These are phyloP conservation scores for Callithrix jacchus DNA, from an alignment of 2,113 vertebrate genomes.

Conservation along the genomic window DNA sequence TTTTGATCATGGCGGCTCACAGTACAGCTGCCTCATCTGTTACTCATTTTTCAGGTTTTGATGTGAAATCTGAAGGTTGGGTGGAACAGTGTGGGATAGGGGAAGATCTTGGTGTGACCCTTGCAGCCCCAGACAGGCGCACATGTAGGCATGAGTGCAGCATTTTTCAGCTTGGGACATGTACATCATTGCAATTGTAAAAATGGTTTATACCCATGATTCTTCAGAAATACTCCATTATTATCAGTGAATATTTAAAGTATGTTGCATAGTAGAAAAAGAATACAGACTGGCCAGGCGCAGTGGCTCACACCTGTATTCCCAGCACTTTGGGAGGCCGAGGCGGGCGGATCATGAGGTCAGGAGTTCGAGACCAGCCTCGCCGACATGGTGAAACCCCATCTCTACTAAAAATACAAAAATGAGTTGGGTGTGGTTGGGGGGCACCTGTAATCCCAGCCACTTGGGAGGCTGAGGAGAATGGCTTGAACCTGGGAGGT, in stretches of 20 bases:
- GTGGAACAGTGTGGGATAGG: not conserved
- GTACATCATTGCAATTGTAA: not conserved
- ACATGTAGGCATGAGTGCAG: not conserved
- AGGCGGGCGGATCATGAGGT: too few species aligned
- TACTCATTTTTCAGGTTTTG: constrained; percentile 59
- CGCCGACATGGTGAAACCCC: too few species aligned
- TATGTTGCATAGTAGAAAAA: too few species aligned
- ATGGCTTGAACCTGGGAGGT: too few species aligned
- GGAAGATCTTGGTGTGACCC: not conserved
- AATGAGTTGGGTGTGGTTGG: too few species aligned
- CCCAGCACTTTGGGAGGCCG: too few species aligned
- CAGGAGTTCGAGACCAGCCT: too few species aligned
- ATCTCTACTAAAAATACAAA: too few species aligned
- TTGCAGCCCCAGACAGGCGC: not conserved
- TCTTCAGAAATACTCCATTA: not conserved
- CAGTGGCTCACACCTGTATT: too few species aligned
- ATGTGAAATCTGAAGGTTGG: constrained; percentile 55
- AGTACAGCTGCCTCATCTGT: not conserved
- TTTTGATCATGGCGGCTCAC: not conserved
- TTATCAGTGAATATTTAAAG: not conserved
- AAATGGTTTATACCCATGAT: not conserved
- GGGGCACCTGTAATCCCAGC: too few species aligned
- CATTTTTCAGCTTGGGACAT: not conserved
- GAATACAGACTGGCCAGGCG: too few species aligned
- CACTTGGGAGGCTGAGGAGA: too few species aligned